Conservation (phyloP, 2,113 vertebrate genomes). For the Tetraodon nigroviridis region DNA sequence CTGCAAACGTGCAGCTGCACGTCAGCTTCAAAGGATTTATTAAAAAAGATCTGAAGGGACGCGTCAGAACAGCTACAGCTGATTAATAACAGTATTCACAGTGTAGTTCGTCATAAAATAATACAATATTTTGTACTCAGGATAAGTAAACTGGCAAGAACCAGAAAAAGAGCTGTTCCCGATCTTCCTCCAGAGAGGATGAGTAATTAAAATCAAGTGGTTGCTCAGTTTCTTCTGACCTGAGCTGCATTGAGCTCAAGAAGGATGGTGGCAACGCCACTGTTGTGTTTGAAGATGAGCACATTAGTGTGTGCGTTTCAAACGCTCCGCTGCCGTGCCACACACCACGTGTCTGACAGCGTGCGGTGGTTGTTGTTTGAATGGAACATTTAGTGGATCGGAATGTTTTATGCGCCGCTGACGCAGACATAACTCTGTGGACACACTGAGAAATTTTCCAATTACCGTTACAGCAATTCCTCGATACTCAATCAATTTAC, state of each 20-base stretch:
- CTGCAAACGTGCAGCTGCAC: too few species aligned
- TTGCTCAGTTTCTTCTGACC: slow-evolving; percentile 13
- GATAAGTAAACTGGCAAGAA: not conserved
- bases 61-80: too few species aligned
- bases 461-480: too few species aligned
- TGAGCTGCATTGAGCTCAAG: slow-evolving; percentile 24
- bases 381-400: slow-evolving; percentile 1
- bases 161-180: slow-evolving; percentile 3
- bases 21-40: too few species aligned
- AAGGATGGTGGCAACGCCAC: slow-evolving; percentile 26
- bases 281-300: slow-evolving; percentile 8
- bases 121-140: slow-evolving; percentile 1
- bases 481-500: too few species aligned
- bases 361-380: slow-evolving; percentile 3
- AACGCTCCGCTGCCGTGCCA: not conserved
- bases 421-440: not conserved
- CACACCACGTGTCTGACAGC: slow-evolving; percentile 19
- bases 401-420: not conserved
- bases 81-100: too few species aligned
- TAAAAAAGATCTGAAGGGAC: too few species aligned
- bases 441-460: too few species aligned
- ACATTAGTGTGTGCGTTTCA: slow-evolving; percentile 21
- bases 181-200: slow-evolving; percentile 10
- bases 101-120: not conserved
- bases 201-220: slow-evolving; percentile 16